Percentiles rank a stretch among this genome's conserved stretches.
Conservation (phyloP, 1,140 invertebrate genomes). For the Diuraphis noxia region DNA sequence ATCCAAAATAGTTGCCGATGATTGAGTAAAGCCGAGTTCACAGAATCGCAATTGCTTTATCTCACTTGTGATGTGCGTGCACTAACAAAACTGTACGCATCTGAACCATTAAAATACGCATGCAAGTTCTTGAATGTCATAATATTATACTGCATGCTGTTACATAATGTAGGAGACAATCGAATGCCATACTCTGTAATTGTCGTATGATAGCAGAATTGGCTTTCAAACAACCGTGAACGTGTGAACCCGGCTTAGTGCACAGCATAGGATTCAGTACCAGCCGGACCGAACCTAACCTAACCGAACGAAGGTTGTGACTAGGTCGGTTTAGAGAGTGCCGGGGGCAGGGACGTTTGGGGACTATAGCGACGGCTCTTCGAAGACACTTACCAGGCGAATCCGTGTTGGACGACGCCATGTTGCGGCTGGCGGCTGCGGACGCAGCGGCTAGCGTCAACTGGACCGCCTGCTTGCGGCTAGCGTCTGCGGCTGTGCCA, state of each 20-base stretch:
- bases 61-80: not conserved
- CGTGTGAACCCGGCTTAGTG: not conserved
- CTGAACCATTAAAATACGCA: not conserved
- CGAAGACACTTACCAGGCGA: not conserved
- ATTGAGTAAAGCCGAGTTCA: not conserved
- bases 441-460: not conserved
- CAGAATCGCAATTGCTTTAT: not conserved
- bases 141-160: not conserved
- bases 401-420: constrained; percentile 20
- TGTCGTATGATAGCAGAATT: not conserved
- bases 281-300: too few species aligned
- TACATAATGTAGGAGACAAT: too few species aligned
- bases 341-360: not conserved
- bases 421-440: not conserved
- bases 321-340: not conserved
- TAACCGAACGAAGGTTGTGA: not conserved
- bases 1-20: not conserved
- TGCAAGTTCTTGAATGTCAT: not conserved
- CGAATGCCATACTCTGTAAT: not conserved
- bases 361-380: too few species aligned
- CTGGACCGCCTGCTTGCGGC: not conserved
- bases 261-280: not conserved
- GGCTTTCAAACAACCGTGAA: not conserved
- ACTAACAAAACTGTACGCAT: not conserved
- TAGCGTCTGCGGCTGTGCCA: not conserved